Evolutionary conservation across 2,797 vertebrate species (phyloP).

Genomic region (Rhinichthys osculus): DNA sequence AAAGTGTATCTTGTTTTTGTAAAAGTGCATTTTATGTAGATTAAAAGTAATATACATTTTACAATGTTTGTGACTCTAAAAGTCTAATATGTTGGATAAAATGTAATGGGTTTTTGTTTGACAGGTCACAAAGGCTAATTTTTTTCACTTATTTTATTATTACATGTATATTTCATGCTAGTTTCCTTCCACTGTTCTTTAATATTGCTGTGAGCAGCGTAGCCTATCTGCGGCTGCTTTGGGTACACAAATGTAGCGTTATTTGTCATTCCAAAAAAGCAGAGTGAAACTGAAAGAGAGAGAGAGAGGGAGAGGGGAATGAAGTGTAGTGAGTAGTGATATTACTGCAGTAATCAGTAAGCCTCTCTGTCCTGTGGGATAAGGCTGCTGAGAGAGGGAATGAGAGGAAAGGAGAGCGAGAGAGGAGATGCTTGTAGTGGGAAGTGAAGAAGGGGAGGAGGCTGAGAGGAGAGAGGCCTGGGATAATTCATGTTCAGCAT

Average conservation of each 20-base stretch:
- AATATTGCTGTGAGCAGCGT: neutral
- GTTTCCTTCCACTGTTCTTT: neutral
- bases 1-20: neutral
- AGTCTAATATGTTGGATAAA: neutral
- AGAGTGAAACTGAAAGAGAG: neutral
- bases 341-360: conserved; percentile 84
- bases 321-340: conserved; percentile 44
- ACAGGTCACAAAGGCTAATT: accelerated
- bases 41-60: neutral
- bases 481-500: conserved; percentile 91
- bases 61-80: neutral
- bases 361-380: conserved; percentile 83
- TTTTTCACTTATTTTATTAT: neutral
- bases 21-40: neutral
- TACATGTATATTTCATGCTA: conserved; percentile 7
- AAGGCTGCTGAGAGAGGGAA: conserved; percentile 67
- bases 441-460: conserved; percentile 69
- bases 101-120: neutral
- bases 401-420: conserved; percentile 72
- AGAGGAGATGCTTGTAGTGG: conserved; percentile 54
- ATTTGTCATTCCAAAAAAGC: conserved; percentile 26
- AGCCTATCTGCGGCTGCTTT: conserved; percentile 13
- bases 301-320: conserved; percentile 3
- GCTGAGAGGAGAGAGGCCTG: conserved; percentile 69
- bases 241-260: conserved; percentile 18